These are phyloP conservation scores for Drosophila albomicans DNA, from an alignment of 1,140 invertebrate genomes.

Conservation along the genomic window DNA sequence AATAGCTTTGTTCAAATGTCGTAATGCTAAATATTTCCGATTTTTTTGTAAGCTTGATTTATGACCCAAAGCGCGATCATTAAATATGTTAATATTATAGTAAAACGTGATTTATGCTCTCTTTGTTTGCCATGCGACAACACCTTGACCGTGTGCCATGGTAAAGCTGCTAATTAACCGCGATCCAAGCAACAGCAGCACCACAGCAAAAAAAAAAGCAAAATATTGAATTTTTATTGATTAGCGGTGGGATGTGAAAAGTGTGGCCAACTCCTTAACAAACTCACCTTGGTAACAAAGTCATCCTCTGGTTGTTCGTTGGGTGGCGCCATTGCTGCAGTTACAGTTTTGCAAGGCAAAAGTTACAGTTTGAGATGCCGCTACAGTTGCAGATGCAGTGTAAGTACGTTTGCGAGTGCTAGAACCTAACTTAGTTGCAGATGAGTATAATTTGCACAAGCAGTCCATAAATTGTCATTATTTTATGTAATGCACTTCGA, in stretches of 20 bases:
- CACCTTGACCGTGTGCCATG: slow-evolving; percentile 46
- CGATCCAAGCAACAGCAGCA: slow-evolving; percentile 4
- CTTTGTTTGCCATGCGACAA: background rate
- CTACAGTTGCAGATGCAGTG: slow-evolving; percentile 3
- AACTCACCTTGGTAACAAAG: slow-evolving; percentile 68
- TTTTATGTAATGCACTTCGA: slow-evolving; percentile 23
- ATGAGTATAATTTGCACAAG: slow-evolving; percentile 74
- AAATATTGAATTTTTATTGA: slow-evolving; percentile 10
- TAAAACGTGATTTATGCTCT: slow-evolving; percentile 3
- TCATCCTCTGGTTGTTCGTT: slow-evolving; percentile 69
- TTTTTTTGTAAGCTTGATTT: slow-evolving; percentile 15
- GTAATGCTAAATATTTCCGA: slow-evolving; percentile 34
- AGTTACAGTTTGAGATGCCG: background rate
- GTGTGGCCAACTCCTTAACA: background rate
- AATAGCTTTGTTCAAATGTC: slow-evolving; percentile 3
- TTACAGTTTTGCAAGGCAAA: background rate
- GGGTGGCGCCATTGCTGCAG: slow-evolving; percentile 53
- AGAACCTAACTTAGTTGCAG: slow-evolving; percentile 52
- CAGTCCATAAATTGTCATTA: slow-evolving; percentile 75
- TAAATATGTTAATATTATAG: slow-evolving; percentile 31
- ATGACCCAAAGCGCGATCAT: slow-evolving; percentile 12
- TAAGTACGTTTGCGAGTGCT: background rate
- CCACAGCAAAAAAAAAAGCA: background rate
- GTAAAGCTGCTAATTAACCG: slow-evolving; percentile 32
- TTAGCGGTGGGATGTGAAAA: slow-evolving; percentile 35